These are phyloP conservation scores for Podarcis siculus DNA, from an alignment of 2,797 vertebrate species.

Conservation along the genomic window DNA sequence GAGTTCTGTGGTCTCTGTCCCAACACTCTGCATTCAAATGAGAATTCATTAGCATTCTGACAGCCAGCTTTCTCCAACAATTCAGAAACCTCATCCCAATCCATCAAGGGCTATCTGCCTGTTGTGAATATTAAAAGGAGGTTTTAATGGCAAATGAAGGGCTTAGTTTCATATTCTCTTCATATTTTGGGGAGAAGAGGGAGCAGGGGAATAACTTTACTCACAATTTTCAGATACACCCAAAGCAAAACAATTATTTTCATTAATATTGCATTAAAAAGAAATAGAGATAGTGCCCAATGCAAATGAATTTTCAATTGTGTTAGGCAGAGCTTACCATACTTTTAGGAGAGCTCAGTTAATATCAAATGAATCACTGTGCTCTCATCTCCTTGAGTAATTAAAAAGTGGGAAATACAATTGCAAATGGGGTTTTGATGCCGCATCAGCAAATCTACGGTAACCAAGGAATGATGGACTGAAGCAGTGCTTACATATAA, in stretches of 20 bases:
- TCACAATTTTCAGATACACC: slow-evolving; percentile 52
- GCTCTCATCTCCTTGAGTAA: slow-evolving; percentile 61
- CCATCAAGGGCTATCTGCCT: background rate
- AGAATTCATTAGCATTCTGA: background rate
- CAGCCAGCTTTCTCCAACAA: background rate
- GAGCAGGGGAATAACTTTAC: slow-evolving; percentile 44
- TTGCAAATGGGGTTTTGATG: slow-evolving; percentile 65
- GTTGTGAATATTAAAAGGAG: background rate
- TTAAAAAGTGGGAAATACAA: slow-evolving; percentile 71
- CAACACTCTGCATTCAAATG: background rate
- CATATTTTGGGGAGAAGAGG: slow-evolving; percentile 20
- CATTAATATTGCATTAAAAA: slow-evolving; percentile 49
- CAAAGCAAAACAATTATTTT: slow-evolving; percentile 59
- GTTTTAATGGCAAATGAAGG: slow-evolving; percentile 50
- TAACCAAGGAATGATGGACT: slow-evolving; percentile 48
- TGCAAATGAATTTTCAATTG: slow-evolving; percentile 57
- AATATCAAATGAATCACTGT: slow-evolving; percentile 53
- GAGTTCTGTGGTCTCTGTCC: background rate
- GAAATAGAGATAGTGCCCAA: slow-evolving; percentile 52
- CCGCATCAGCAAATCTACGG: slow-evolving; percentile 58
- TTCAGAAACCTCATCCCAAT: background rate
- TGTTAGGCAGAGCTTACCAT: slow-evolving; percentile 30
- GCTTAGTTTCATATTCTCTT: slow-evolving; percentile 37
- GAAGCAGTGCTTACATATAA: slow-evolving; percentile 56
- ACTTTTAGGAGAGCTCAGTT: slow-evolving; percentile 50